These are phyloP conservation scores for Marronus borbonicus DNA, from an alignment of 2,888 invertebrate genomes.

Conservation along the genomic window DNA sequence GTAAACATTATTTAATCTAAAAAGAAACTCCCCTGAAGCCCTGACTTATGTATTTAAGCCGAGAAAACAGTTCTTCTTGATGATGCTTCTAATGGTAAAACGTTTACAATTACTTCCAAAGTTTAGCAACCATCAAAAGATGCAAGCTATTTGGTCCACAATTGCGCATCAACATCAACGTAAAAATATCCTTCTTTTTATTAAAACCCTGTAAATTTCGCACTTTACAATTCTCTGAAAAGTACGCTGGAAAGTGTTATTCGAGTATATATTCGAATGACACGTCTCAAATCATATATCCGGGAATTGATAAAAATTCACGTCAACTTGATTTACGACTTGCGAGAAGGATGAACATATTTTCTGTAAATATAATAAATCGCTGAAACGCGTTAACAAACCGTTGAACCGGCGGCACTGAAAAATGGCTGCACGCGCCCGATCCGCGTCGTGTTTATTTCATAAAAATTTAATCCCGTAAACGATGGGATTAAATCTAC, in stretches of 20 bases:
- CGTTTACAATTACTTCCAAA: too few species aligned
- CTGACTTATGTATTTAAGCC: too few species aligned
- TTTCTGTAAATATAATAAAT: constrained; percentile 39
- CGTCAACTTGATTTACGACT: constrained; percentile 43
- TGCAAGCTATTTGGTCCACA: too few species aligned
- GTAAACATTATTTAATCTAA: too few species aligned
- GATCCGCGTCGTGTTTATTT: constrained; percentile 15
- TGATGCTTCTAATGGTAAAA: too few species aligned
- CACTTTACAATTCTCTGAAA: background rate
- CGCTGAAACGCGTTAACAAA: constrained; percentile 20
- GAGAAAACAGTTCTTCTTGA: too few species aligned
- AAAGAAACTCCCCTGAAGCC: too few species aligned
- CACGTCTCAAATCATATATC: constrained; percentile 19
- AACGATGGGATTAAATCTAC: background rate
- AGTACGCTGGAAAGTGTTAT: background rate
- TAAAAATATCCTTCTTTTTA: too few species aligned
- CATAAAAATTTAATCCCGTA: constrained; percentile 36
- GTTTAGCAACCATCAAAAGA: too few species aligned
- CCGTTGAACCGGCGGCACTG: constrained; percentile 2
- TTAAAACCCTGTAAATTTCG: too few species aligned
- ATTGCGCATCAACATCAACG: too few species aligned
- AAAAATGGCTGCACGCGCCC: constrained; percentile 20
- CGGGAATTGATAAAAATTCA: constrained; percentile 26
- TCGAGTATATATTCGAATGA: background rate
- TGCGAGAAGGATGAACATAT: constrained; percentile 16